Evolutionary conservation across 2,888 invertebrate species (phyloP), one percentile per base, ranked within the genome.

Genomic region (Chrysomela aeneicollis): DNA sequence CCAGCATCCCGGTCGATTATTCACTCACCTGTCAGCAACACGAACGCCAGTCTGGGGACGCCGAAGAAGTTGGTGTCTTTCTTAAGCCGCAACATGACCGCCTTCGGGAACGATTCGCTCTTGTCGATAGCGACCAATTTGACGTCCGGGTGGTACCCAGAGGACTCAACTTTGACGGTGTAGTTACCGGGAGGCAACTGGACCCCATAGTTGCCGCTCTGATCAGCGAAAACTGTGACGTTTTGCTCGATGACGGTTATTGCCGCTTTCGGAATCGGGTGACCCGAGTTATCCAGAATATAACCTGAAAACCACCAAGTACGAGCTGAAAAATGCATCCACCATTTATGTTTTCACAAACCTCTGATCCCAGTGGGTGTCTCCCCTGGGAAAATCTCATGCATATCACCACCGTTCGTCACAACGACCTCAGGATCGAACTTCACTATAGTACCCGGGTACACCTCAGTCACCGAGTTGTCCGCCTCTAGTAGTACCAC

Each of bases 11-110:
- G 5, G 19, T 3, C 12, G 10, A 12, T 21, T 21, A n/a, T 51
- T 51, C 12, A 18, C 17, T 64, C 77, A 88, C 93, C 92, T 71
- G 90, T 85, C 9, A 92, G 77, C 76, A 92, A 86, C 32, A 94
- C 88, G 78, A 95, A 94, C 1, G 90, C 85, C 19, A 92, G 84
- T 26, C 94, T 84, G 0, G 94, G 92, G 84, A 94, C 83, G 0
- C 94, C 94, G 72, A 91, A 83, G 15, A 93, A 87, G 65, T 84
- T 85, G 70, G 90, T 89, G 73, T 93, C 89, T 10, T 84, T 84
- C 51, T 86, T 85, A 60, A 94, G 77, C 69, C 89, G 90, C 71
- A 94, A 88, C 69, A 93, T 83, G 0, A 92, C 83, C 61, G 88
- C 86, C 17, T 86, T 85, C 0, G 87, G 85, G 47, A 84, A 69